Evolutionary conservation across 1,140 invertebrate genomes (phyloP).

Genomic region (Lysiphlebus fabarum): DNA sequence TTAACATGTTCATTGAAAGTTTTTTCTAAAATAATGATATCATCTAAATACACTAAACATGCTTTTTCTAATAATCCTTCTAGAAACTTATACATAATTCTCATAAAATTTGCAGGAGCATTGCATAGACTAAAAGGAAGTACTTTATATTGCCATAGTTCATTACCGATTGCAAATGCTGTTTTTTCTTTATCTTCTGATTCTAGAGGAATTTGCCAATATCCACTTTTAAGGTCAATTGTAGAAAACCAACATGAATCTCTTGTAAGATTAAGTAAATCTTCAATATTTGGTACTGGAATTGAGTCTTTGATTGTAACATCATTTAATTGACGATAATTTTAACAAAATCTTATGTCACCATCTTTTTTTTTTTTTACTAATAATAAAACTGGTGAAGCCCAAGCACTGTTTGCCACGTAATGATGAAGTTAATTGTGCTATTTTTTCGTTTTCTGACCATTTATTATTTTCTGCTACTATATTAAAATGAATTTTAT

Average conservation of each 20-base stretch:
- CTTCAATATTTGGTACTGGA: too few relatives aligned
- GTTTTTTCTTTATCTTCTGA: constrained; percentile 38
- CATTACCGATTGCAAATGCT: constrained; percentile 40
- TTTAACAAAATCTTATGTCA: constrained; percentile 48
- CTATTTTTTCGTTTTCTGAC: too few relatives aligned
- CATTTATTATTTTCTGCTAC: too few relatives aligned
- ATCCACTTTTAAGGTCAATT: constrained; percentile 35
- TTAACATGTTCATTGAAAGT: too few relatives aligned
- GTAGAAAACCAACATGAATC: too few relatives aligned
- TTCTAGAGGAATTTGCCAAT: constrained; percentile 45
- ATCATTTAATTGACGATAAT: constrained; percentile 48
- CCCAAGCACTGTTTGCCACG: neutral
- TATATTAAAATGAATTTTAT: too few relatives aligned
- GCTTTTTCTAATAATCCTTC: too few relatives aligned
- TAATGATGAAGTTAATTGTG: too few relatives aligned
- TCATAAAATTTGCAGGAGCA: constrained; percentile 30
- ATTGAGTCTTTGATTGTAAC: constrained; percentile 37
- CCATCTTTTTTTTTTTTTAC: constrained; percentile 53
- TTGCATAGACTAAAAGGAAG: constrained; percentile 34
- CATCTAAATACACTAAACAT: too few relatives aligned
- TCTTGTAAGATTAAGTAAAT: too few relatives aligned
- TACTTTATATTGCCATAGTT: constrained; percentile 31
- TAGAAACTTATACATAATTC: constrained; percentile 28
- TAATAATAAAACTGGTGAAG: constrained; percentile 48
- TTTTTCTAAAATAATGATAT: too few relatives aligned